Evolutionary conservation across 2,113 vertebrate genomes (phyloP).

Genomic region (Chaetura pelagica): DNA sequence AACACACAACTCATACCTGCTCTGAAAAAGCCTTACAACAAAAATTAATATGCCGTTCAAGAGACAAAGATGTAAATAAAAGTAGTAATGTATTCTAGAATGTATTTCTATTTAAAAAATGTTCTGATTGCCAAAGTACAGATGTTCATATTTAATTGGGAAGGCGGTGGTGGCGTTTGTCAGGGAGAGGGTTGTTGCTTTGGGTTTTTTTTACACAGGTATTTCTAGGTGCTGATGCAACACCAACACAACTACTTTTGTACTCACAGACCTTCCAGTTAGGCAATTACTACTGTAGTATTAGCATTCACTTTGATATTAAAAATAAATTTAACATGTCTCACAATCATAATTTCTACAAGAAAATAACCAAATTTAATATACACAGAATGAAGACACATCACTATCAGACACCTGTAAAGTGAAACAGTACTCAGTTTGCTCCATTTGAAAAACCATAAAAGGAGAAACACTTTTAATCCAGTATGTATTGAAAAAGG

Average conservation of each 20-base stretch:
- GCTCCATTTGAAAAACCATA: neutral
- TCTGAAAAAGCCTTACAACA: constrained; percentile 37
- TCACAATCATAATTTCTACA: neutral
- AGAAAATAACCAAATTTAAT: neutral
- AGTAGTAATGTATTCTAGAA: neutral
- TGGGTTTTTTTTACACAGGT: neutral
- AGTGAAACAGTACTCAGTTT: neutral
- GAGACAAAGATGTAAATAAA: neutral
- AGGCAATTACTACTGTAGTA: neutral
- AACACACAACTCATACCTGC: constrained; percentile 20
- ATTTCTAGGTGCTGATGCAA: neutral
- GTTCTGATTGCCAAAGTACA: neutral
- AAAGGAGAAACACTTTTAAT: neutral
- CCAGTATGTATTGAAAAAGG: neutral
- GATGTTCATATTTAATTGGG: neutral
- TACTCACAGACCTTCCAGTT: neutral
- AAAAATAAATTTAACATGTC: neutral
- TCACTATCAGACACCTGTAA: neutral
- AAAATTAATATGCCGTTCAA: neutral
- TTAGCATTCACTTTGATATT: neutral
- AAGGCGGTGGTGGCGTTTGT: neutral
- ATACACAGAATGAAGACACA: neutral
- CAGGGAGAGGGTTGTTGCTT: neutral
- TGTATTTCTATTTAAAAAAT: neutral
- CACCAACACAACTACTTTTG: neutral